A percentile compares a stretch with the other conserved stretches of the same genome.
Conservation (phyloP, 1,140 invertebrate species). For the Zaprionus ghesquierei region DNA sequence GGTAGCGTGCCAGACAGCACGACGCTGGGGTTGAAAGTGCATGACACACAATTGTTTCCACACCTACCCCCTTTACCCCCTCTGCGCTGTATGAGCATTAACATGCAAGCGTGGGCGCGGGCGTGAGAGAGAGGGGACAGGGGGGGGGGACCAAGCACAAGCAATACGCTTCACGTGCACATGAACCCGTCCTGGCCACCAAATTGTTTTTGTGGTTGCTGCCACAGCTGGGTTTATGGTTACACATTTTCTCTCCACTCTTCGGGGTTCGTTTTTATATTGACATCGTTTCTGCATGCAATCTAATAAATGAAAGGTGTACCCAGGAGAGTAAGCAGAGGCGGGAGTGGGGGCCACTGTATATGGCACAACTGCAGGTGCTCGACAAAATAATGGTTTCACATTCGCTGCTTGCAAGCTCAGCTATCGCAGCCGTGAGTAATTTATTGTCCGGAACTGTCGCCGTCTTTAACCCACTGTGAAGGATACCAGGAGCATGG, state of each 20-base stretch:
- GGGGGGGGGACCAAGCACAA: too few relatives aligned
- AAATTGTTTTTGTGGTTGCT: slow-evolving; percentile 74
- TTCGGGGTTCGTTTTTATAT: slow-evolving; percentile 25
- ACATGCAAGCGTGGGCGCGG: slow-evolving; percentile 31
- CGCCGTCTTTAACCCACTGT: slow-evolving; percentile 3
- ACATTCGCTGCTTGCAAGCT: slow-evolving; percentile 23
- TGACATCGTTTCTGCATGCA: slow-evolving; percentile 60
- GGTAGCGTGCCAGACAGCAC: slow-evolving; percentile 23
- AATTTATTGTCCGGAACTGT: slow-evolving; percentile 34
- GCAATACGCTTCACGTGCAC: slow-evolving; percentile 5
- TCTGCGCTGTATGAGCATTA: slow-evolving; percentile 36
- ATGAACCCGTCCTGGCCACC: slow-evolving; percentile 24
- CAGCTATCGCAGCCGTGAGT: slow-evolving; percentile 25
- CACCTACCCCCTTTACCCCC: slow-evolving; percentile 11
- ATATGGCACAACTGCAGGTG: slow-evolving; percentile 17
- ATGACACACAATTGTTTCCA: slow-evolving; percentile 67
- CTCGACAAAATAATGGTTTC: slow-evolving; percentile 26
- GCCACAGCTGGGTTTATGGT: slow-evolving; percentile 61
- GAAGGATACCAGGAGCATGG: neutral
- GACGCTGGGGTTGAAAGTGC: slow-evolving; percentile 69
- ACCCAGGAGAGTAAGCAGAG: neutral
- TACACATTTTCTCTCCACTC: slow-evolving; percentile 47
- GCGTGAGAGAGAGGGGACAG: neutral
- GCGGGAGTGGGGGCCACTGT: neutral
- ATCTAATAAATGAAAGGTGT: slow-evolving; percentile 59